phyloP scores from a whole-genome alignment of 2,888 invertebrate genomes.

The Dryobotodes eremita region DNA sequence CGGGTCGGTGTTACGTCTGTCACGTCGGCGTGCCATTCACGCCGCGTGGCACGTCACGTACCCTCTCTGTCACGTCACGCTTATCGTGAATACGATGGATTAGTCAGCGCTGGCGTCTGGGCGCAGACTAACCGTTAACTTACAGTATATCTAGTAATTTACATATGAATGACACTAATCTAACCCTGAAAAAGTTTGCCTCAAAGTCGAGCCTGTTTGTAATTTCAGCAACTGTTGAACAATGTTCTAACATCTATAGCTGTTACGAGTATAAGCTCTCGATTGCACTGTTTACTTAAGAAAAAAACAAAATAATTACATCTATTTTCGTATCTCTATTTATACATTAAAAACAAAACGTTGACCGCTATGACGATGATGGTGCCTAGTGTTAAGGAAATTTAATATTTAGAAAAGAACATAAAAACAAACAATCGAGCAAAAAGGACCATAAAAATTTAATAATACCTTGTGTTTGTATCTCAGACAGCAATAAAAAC shows the following conservation, averaged over 20 bases:
- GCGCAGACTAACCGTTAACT: conserved; percentile 38
- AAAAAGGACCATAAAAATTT: conserved; percentile 67
- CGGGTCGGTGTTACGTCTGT: conserved; percentile 53
- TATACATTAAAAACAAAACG: conserved; percentile 30
- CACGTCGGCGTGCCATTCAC: conserved; percentile 50
- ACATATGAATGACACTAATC: conserved; percentile 59
- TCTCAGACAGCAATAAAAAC: conserved; percentile 63
- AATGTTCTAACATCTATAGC: background rate
- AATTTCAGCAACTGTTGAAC: conserved; percentile 45
- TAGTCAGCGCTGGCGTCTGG: conserved; percentile 38
- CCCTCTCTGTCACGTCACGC: conserved; percentile 37
- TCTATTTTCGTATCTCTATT: conserved; percentile 13
- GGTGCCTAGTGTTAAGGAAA: conserved; percentile 36
- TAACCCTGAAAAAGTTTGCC: conserved; percentile 49
- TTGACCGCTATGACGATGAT: conserved; percentile 27
- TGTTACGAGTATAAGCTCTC: no score
- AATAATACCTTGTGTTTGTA: conserved; percentile 66
- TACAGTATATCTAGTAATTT: conserved; percentile 47
- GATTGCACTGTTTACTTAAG: conserved; percentile 3
- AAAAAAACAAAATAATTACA: background rate
- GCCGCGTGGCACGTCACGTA: conserved; percentile 43
- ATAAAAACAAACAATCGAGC: conserved; percentile 68
- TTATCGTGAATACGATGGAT: conserved; percentile 58
- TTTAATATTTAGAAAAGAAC: conserved; percentile 62
- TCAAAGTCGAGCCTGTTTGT: conserved; percentile 33